Evolutionary conservation across 1,140 invertebrate genomes (phyloP).

Genomic region (Drepana arcuata): DNA sequence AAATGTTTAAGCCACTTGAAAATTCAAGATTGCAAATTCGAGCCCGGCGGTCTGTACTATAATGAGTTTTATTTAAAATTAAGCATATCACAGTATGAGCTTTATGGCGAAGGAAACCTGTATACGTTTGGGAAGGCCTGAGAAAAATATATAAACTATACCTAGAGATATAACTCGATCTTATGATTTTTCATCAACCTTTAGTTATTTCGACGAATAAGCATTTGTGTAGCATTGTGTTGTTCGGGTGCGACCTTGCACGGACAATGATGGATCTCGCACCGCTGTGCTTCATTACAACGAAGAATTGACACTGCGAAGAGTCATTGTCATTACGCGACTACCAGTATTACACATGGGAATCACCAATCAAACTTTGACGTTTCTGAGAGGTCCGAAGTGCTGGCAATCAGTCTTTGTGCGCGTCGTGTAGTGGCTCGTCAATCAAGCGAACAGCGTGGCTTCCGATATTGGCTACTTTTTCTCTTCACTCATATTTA

Average conservation of each 20-base stretch:
- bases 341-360: conserved; percentile 71
- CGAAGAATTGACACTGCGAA: conserved; percentile 24
- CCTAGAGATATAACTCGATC: too few relatives aligned
- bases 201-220: conserved; percentile 27
- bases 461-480: conserved; percentile 29
- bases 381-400: conserved; percentile 50
- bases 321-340: conserved; percentile 38
- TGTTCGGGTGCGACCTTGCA: conserved; percentile 30
- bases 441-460: conserved; percentile 36
- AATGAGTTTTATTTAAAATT: too few relatives aligned
- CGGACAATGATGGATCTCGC: conserved; percentile 51
- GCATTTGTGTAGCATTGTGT: conserved; percentile 29
- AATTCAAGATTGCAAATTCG: too few relatives aligned
- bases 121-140: too few relatives aligned
- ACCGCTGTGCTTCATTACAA: conserved; percentile 35
- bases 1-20: too few relatives aligned
- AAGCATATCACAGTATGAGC: too few relatives aligned
- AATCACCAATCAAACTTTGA: conserved; percentile 66
- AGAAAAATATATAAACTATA: too few relatives aligned
- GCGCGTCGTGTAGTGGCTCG: conserved; percentile 40
- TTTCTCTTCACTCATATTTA: conserved; percentile 43
- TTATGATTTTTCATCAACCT: too few relatives aligned
- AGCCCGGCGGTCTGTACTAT: too few relatives aligned
- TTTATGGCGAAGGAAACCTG: too few relatives aligned
- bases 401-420: conserved; percentile 53